Conservation (phyloP, 2,797 vertebrate genomes). For the Artibeus lituratus region DNA sequence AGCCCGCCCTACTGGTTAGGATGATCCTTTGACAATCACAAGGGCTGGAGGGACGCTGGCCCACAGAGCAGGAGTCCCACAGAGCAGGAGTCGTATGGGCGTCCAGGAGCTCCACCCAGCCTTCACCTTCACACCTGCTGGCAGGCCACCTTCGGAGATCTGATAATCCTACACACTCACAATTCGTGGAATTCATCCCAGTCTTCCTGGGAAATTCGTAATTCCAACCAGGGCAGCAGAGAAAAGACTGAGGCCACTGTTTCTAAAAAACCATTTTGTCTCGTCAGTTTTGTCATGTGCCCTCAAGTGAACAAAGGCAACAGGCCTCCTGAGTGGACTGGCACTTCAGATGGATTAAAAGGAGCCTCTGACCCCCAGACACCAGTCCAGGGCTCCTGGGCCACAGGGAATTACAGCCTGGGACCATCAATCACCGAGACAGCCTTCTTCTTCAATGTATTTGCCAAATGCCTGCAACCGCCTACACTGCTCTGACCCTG, state of each 20-base stretch:
- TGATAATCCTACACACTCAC: background rate
- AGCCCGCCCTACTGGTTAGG: background rate
- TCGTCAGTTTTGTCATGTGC: background rate
- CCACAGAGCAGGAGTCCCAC: background rate
- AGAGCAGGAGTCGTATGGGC: background rate
- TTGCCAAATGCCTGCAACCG: accelerated
- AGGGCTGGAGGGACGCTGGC: background rate
- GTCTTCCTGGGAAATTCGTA: background rate
- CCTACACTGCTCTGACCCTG: background rate
- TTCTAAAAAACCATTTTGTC: background rate
- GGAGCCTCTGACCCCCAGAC: accelerated
- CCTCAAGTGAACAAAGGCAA: background rate
- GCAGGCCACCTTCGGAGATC: background rate
- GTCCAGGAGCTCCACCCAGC: background rate
- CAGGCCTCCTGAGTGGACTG: background rate
- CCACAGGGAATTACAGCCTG: background rate
- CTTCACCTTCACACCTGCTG: background rate
- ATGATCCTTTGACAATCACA: background rate
- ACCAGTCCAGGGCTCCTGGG: accelerated
- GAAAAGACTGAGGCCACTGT: background rate
- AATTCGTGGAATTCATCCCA: accelerated
- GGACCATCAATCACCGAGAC: accelerated
- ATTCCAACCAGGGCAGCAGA: background rate
- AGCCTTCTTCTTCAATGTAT: accelerated
- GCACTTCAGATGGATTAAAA: accelerated